Evolutionary conservation across 2,888 invertebrate species (phyloP).

Genomic region (Beris morrisii): DNA sequence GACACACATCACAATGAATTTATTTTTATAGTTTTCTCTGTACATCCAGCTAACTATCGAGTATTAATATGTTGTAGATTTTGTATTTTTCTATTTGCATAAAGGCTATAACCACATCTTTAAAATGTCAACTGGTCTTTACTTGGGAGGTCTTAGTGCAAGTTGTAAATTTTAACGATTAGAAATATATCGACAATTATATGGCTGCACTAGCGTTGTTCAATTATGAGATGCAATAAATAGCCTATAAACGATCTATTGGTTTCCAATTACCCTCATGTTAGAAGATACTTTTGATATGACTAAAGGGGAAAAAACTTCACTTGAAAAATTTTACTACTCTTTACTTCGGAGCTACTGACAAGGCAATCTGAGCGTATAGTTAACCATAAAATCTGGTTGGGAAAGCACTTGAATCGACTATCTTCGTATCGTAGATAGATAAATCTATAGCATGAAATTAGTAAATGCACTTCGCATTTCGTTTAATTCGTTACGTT

Average conservation of each 20-base stretch:
- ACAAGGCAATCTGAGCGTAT: no score
- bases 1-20: no score
- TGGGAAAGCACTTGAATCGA: neutral
- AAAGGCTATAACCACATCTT: slow-evolving; percentile 26
- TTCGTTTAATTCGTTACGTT: slow-evolving; percentile 24
- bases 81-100: no score
- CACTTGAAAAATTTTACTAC: no score
- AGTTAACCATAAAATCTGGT: no score
- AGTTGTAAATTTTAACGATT: slow-evolving; percentile 27
- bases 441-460: slow-evolving; percentile 10
- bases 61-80: no score
- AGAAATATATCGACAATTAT: slow-evolving; percentile 29
- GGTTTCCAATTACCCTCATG: slow-evolving; percentile 29
- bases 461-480: slow-evolving; percentile 23
- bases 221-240: slow-evolving; percentile 29
- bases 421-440: neutral
- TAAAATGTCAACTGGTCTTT: slow-evolving; percentile 23
- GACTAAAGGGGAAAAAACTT: no score
- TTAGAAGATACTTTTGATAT: no score
- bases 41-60: no score
- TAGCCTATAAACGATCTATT: slow-evolving; percentile 32
- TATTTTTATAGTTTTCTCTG: no score
- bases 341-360: no score
- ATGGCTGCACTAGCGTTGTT: slow-evolving; percentile 28
- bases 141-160: slow-evolving; percentile 24